phyloP scores from a whole-genome alignment of 2,113 vertebrate genomes.

The Apteryx mantelli region DNA sequence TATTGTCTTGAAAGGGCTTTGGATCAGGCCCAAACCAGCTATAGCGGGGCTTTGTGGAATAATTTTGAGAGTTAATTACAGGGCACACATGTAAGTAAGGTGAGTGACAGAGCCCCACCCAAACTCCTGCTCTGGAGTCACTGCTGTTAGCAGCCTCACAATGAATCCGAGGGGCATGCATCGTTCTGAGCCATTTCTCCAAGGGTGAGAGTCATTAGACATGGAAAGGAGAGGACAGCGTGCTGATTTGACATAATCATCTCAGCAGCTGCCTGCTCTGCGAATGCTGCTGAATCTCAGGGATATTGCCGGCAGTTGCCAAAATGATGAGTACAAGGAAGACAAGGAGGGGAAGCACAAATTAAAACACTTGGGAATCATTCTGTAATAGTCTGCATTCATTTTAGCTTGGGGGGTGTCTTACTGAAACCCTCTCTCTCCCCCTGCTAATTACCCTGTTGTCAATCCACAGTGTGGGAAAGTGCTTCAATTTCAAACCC shows the following conservation, averaged over 20 bases:
- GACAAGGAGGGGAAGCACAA: conserved; percentile 54
- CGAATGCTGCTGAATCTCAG: neutral
- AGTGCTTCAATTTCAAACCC: conserved; percentile 32
- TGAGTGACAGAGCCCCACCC: neutral
- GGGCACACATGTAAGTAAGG: neutral
- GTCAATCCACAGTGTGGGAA: conserved; percentile 36
- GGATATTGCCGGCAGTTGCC: conserved; percentile 37
- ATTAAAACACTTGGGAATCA: conserved; percentile 66
- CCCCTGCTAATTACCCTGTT: conserved; percentile 32
- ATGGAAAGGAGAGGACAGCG: conserved; percentile 12
- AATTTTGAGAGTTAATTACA: conserved; percentile 18
- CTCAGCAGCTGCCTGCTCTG: conserved; percentile 51
- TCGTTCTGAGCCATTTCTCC: conserved; percentile 31
- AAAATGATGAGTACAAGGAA: conserved; percentile 43
- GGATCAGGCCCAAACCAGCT: neutral
- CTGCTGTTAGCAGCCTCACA: neutral
- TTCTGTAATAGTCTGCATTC: conserved; percentile 46
- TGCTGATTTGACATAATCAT: conserved; percentile 56
- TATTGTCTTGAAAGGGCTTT: conserved; percentile 21
- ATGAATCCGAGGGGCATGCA: neutral
- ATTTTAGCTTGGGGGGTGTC: conserved; percentile 31
- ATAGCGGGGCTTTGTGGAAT: neutral
- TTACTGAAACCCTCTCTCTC: conserved; percentile 19
- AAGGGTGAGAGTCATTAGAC: conserved; percentile 35
- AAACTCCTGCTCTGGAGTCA: neutral